A percentile compares a stretch with the other conserved stretches of the same genome.
Conservation (phyloP, 2,113 vertebrate genomes). For the Rousettus leschenaultii region DNA sequence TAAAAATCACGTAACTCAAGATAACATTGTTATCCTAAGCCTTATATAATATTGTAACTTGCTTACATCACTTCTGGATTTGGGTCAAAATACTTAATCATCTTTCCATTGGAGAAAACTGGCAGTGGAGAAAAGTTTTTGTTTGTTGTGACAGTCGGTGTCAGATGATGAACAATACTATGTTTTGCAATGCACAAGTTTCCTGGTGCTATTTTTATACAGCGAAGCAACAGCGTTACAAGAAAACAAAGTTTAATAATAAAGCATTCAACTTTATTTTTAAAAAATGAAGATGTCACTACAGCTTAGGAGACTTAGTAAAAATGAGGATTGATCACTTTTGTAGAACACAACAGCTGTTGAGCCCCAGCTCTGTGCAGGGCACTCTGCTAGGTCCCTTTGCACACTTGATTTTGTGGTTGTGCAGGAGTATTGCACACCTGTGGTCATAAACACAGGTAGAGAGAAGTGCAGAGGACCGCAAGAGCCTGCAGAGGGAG, state of each 20-base stretch:
- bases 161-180: too few relatives aligned
- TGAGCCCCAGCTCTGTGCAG: neutral
- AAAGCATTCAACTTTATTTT: neutral
- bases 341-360: rapidly evolving
- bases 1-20: neutral
- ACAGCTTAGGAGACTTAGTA: neutral
- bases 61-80: neutral
- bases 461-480: neutral
- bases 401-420: too few relatives aligned
- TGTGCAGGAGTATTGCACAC: too few relatives aligned
- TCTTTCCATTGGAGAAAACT: too few relatives aligned
- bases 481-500: rapidly evolving
- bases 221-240: neutral
- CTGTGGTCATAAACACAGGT: neutral
- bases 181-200: neutral
- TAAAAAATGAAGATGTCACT: neutral
- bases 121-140: too few relatives aligned
- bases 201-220: neutral
- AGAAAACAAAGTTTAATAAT: neutral
- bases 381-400: neutral
- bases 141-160: neutral
- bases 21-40: neutral
- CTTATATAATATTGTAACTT: neutral
- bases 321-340: neutral
- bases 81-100: neutral